A percentile compares a stretch with the other conserved stretches of the same genome.
These are phyloP conservation scores for Chrysolina haemoptera DNA, from an alignment of 2,888 invertebrate species.

Conservation along the genomic window DNA sequence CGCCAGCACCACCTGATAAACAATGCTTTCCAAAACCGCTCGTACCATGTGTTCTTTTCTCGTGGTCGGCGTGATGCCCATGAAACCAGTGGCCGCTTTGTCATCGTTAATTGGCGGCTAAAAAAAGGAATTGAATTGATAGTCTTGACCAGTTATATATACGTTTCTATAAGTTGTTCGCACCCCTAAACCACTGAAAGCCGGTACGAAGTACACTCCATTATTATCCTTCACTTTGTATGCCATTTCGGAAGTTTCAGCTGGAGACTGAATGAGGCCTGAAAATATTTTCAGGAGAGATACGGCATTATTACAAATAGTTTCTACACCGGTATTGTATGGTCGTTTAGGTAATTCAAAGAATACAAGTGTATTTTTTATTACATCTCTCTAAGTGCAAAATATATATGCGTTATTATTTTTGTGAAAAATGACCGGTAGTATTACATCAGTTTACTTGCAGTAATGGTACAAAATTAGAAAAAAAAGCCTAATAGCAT, in stretches of 20 bases:
- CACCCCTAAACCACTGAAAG: slow-evolving; percentile 91
- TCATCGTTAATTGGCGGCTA: slow-evolving; percentile 93
- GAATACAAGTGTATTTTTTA: not conserved
- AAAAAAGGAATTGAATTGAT: slow-evolving; percentile 41
- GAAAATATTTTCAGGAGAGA: slow-evolving; percentile 53
- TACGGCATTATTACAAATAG: no score
- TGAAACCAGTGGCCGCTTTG: slow-evolving; percentile 86
- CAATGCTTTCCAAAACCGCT: slow-evolving; percentile 88
- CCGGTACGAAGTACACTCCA: slow-evolving; percentile 90
- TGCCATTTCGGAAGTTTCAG: slow-evolving; percentile 80
- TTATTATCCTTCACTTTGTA: slow-evolving; percentile 78
- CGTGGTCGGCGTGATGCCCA: slow-evolving; percentile 84
- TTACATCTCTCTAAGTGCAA: no score
- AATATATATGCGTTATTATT: no score
- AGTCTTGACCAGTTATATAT: not conserved
- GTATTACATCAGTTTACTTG: no score
- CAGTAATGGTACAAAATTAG: no score
- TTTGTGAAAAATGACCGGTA: no score
- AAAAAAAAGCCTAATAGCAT: no score
- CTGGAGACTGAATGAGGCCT: slow-evolving; percentile 78
- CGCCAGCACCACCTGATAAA: slow-evolving; percentile 85
- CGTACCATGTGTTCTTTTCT: slow-evolving; percentile 84
- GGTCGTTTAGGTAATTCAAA: not conserved
- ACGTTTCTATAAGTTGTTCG: slow-evolving; percentile 50
- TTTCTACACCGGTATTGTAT: not conserved